These are phyloP conservation scores for Rhagoletis pomonella DNA, from an alignment of 1,140 invertebrate species.

Conservation along the genomic window DNA sequence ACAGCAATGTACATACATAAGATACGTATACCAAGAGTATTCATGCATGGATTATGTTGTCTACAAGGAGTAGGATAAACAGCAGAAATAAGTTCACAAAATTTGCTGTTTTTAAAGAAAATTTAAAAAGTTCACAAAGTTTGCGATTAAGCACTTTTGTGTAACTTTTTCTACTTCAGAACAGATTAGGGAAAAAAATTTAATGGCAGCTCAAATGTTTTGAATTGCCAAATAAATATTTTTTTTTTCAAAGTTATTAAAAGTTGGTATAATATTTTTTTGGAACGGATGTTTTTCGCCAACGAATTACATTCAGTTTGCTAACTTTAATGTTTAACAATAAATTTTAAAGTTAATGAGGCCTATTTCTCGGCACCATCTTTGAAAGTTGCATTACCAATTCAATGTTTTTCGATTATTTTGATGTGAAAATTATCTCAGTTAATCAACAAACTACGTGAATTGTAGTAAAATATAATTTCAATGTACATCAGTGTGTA, in stretches of 20 bases:
- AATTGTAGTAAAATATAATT: neutral
- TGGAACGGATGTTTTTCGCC: neutral
- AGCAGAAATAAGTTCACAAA: too few relatives aligned
- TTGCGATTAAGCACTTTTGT: too few relatives aligned
- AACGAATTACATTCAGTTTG: neutral
- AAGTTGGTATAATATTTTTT: neutral
- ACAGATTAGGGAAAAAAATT: too few relatives aligned
- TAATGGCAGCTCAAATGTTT: too few relatives aligned
- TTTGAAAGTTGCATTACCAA: neutral
- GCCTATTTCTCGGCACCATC: conserved; percentile 22
- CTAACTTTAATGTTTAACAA: neutral
- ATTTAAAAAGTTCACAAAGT: too few relatives aligned
- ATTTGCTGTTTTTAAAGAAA: too few relatives aligned
- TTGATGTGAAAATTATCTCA: neutral
- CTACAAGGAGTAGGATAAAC: too few relatives aligned
- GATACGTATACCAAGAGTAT: neutral
- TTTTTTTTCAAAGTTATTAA: too few relatives aligned
- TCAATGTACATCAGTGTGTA: neutral
- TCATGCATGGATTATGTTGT: neutral
- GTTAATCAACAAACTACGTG: neutral
- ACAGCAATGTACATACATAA: neutral
- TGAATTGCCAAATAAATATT: too few relatives aligned
- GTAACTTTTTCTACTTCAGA: too few relatives aligned
- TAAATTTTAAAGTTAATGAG: neutral
- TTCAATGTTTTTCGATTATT: conserved; percentile 22